A percentile compares a stretch with the other conserved stretches of the same genome.
These are phyloP conservation scores for Rhinella marina DNA, from an alignment of 2,797 vertebrate genomes.

Conservation along the genomic window DNA sequence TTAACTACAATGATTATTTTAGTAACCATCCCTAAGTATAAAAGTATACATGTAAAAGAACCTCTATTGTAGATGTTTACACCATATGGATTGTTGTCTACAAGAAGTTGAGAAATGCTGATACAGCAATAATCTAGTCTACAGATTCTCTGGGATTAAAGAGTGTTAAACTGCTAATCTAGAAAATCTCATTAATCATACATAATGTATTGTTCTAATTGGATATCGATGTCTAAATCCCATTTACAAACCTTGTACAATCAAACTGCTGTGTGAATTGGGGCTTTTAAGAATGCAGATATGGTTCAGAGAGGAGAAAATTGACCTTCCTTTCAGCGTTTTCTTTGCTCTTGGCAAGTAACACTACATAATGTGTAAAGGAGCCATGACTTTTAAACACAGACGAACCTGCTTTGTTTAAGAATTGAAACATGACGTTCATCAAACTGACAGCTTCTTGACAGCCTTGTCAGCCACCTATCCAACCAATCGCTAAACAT, in stretches of 20 bases:
- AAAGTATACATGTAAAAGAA: background rate
- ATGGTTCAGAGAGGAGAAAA: constrained; percentile 67
- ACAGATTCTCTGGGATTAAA: constrained; percentile 56
- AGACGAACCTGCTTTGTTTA: constrained; percentile 60
- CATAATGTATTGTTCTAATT: constrained; percentile 63
- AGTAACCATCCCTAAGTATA: background rate
- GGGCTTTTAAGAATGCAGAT: constrained; percentile 65
- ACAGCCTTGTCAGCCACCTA: constrained; percentile 64
- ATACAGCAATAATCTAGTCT: constrained; percentile 57
- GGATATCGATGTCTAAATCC: constrained; percentile 63
- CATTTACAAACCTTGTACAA: constrained; percentile 60
- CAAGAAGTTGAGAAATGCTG: constrained; percentile 49
- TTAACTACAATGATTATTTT: background rate
- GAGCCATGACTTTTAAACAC: constrained; percentile 65
- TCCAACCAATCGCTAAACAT: constrained; percentile 57
- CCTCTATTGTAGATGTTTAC: background rate
- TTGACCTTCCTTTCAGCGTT: constrained; percentile 69
- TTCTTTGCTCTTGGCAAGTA: constrained; percentile 75
- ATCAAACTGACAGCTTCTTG: constrained; percentile 67
- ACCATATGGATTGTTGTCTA: constrained; percentile 8
- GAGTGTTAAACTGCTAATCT: constrained; percentile 62
- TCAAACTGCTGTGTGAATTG: constrained; percentile 59
- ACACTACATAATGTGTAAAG: constrained; percentile 60
- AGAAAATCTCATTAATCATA: constrained; percentile 62
- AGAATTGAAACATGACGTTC: constrained; percentile 68